Evolutionary conservation across 2,113 vertebrate species (phyloP), one percentile per base, ranked within the genome.

Genomic region (Chloropsis hardwickii): DNA sequence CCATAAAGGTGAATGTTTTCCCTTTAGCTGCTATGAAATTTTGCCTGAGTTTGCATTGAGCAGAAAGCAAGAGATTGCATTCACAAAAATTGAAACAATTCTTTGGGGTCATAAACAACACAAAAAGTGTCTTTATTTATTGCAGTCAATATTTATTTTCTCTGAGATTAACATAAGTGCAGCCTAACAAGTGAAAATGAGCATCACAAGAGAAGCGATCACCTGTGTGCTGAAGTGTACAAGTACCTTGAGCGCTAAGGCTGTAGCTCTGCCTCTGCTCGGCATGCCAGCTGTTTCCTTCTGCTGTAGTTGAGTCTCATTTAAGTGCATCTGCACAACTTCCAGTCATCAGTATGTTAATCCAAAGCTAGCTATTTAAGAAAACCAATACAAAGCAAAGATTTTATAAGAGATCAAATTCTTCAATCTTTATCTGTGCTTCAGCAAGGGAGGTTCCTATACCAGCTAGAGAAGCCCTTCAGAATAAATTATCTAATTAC

Each of bases 11-110:
- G 19, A 78, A 40, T 10, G 2, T 67, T 90, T 81, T 56, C 21
- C 27, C 35, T 85, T 62, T 16, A 54, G 35, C 11, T 81, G 27
- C 33, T 71, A 17, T 5, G 10, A 82, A 35, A 42, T 92, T 82
- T 71, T 90, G 18, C 27, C 28, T 0, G 0, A 56, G 8, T 60
- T 48, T 39, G 44, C n/a, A 45, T 1, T 48, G 20, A 92, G 28
- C 17, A 86, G 58, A 81, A 95, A 57, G 11, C 21, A 14, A 69
- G 10, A 0, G 2, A 64, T 24, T 31, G 9, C 17, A 47, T 10
- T 81, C 18, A 35, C 24, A 54, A 11, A 56, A 65, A 73, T 53
- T 6, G 3, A 14, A 64, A 44, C 11, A 76, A 40, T 53, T 53
- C 5, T 73, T n/a, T 10, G 3, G 10, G 19, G 8, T 29, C 2